Percentiles rank a stretch among this genome's conserved stretches.
phyloP scores from a whole-genome alignment of 2,113 vertebrate genomes.

The Pontoporia blainvillei region DNA sequence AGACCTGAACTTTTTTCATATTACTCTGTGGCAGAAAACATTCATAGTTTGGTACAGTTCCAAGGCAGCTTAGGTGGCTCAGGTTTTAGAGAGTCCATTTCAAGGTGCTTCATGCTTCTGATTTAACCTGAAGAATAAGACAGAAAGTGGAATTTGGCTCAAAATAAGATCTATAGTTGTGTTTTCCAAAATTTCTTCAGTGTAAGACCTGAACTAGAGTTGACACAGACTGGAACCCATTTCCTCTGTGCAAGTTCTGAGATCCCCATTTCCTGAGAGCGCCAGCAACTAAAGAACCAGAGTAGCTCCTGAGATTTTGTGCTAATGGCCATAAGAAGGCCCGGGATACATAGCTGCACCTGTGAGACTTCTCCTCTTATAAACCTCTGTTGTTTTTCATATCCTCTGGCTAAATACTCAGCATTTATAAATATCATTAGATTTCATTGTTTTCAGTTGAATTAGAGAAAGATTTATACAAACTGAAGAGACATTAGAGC shows the following conservation, averaged over 20 bases:
- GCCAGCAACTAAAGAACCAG: background rate
- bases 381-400: background rate
- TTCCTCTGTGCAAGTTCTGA: background rate
- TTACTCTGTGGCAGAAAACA: background rate
- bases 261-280: background rate
- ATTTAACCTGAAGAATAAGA: background rate
- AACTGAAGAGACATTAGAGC: background rate
- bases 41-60: background rate
- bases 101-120: background rate
- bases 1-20: background rate
- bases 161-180: background rate
- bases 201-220: background rate
- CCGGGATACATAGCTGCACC: no score
- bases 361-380: background rate
- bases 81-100: background rate
- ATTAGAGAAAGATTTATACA: slow-evolving; percentile 7
- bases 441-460: background rate
- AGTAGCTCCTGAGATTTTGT: background rate
- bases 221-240: background rate
- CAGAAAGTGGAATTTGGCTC: background rate
- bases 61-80: background rate
- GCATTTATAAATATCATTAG: background rate
- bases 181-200: background rate
- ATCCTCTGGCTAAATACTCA: background rate
- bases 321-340: background rate